Evolutionary conservation across 2,797 vertebrate species (phyloP).

Genomic region (Oophaga sylvatica): DNA sequence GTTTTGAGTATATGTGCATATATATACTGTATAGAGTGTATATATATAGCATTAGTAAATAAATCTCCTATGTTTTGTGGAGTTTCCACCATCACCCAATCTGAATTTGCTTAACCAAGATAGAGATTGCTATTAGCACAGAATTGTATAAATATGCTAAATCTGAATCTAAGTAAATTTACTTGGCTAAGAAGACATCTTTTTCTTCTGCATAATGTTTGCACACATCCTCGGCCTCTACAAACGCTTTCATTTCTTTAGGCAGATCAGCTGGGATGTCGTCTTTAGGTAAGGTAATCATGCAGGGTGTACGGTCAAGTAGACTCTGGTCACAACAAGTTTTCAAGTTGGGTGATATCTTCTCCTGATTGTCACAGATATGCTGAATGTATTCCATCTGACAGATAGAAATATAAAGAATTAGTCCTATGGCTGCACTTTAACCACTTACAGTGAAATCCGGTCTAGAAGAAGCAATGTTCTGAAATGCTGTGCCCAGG

Average conservation of each 20-base stretch:
- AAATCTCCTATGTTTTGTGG: too few relatives aligned
- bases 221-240: constrained; percentile 65
- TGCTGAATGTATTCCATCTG: constrained; percentile 65
- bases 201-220: constrained; percentile 64
- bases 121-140: neutral
- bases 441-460: too few relatives aligned
- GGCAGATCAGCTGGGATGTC: constrained; percentile 65
- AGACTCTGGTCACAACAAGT: constrained; percentile 68
- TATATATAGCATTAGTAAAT: too few relatives aligned
- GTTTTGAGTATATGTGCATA: too few relatives aligned
- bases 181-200: constrained; percentile 32
- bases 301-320: constrained; percentile 63
- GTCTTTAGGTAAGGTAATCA: constrained; percentile 59
- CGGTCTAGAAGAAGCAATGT: too few relatives aligned
- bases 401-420: neutral
- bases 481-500: too few relatives aligned
- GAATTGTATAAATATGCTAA: neutral
- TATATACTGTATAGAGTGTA: too few relatives aligned
- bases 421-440: neutral
- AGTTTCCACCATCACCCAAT: too few relatives aligned
- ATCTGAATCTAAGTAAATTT: constrained; percentile 9
- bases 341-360: constrained; percentile 67
- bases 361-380: constrained; percentile 66
- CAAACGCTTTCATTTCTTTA: constrained; percentile 61
- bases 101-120: too few relatives aligned